Percentiles rank a stretch among this genome's conserved stretches.
Evolutionary conservation across 2,113 vertebrate genomes (phyloP).

Genomic region (Artemisiospiza belli): DNA sequence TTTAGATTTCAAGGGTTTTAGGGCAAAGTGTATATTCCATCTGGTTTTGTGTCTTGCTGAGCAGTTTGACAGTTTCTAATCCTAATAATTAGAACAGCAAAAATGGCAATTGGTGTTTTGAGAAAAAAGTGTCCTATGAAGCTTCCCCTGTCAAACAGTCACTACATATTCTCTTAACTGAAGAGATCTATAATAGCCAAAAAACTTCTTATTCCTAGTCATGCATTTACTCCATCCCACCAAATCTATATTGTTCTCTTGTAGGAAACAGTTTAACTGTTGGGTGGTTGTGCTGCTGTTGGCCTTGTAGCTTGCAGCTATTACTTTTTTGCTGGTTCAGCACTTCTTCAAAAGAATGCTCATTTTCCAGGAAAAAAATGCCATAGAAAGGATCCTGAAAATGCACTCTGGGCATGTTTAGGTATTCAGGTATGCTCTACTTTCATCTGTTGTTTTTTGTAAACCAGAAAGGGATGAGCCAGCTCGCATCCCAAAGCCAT

Average conservation of each 20-base stretch:
- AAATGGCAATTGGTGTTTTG: not conserved
- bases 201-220: not conserved
- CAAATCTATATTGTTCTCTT: not conserved
- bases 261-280: not conserved
- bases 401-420: not conserved
- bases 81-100: not conserved
- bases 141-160: not conserved
- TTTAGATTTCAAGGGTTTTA: not conserved
- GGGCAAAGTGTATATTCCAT: not conserved
- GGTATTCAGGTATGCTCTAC: not conserved
- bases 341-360: not conserved
- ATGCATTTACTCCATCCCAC: not conserved
- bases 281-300: not conserved
- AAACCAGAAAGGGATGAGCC: not conserved
- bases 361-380: not conserved
- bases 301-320: not conserved
- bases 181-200: not conserved
- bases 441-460: not conserved
- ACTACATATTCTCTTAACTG: not conserved
- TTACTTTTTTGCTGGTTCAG: not conserved
- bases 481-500: not conserved
- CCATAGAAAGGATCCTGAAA: not conserved
- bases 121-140: not conserved
- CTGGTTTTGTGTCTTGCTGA: not conserved
- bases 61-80: not conserved